Conservation (phyloP, 2,888 invertebrate species). For the Lycophotia porphyrea region DNA sequence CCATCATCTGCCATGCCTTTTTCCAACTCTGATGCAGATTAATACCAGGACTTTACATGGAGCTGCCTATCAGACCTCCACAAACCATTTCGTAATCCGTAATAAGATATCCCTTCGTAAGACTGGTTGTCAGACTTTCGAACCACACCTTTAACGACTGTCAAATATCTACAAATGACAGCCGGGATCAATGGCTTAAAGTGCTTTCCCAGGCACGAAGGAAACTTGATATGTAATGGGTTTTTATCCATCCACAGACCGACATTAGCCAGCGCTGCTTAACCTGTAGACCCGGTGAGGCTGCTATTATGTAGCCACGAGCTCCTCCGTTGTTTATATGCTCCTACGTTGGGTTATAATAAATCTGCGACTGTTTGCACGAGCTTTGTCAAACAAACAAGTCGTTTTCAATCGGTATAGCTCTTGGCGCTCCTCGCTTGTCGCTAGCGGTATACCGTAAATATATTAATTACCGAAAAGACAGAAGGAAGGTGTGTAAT, state of each 20-base stretch:
- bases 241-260: neutral
- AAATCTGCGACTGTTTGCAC: neutral
- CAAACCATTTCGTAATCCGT: neutral
- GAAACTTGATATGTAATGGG: neutral
- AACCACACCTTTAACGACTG: neutral
- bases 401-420: neutral
- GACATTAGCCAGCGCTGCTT: neutral
- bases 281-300: neutral
- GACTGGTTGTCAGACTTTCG: neutral
- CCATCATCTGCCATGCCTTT: neutral
- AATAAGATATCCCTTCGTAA: neutral
- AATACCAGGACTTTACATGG: neutral
- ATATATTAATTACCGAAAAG: constrained; percentile 26
- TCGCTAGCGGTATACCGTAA: constrained; percentile 13
- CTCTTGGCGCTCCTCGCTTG: neutral
- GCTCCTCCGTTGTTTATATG: no score
- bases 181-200: neutral
- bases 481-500: neutral
- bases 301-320: neutral
- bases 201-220: neutral
- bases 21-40: neutral
- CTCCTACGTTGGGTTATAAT: no score
- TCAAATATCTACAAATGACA: neutral
- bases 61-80: neutral
- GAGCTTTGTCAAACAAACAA: neutral